phyloP scores from a whole-genome alignment of 30 jellyfish, hydroid and myxozoan genomes.

The Hydractinia symbiolongicarpus region DNA sequence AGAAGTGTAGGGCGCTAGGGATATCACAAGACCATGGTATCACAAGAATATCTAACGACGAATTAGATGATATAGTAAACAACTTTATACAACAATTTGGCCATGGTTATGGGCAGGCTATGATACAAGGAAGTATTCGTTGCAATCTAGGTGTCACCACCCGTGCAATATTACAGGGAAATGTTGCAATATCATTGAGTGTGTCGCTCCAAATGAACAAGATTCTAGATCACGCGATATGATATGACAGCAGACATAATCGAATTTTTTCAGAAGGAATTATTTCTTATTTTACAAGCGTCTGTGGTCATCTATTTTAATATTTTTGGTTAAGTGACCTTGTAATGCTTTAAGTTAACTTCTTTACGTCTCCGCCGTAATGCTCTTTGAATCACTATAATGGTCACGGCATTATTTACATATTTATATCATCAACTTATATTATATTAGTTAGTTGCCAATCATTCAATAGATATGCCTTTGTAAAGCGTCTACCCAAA shows the following conservation, averaged over 20 bases:
- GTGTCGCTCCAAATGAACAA: neutral
- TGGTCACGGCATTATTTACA: too few relatives aligned
- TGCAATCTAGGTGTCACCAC: neutral
- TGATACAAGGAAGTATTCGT: conserved; percentile 1
- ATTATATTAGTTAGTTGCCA: too few relatives aligned
- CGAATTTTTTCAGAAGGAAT: too few relatives aligned
- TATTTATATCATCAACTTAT: too few relatives aligned
- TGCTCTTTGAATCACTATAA: too few relatives aligned
- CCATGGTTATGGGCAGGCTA: neutral
- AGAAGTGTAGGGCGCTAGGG: neutral
- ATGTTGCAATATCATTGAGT: neutral
- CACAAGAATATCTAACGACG: neutral
- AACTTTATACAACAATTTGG: neutral
- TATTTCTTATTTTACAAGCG: too few relatives aligned
- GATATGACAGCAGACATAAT: neutral
- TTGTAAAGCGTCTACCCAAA: too few relatives aligned
- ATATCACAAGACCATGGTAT: neutral
- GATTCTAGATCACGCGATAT: neutral
- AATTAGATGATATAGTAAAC: neutral
- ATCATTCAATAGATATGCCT: too few relatives aligned
- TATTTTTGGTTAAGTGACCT: too few relatives aligned
- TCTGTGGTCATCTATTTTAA: too few relatives aligned
- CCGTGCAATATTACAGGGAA: neutral
- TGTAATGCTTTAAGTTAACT: too few relatives aligned
- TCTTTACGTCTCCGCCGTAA: too few relatives aligned